Base-by-base conservation (phyloP, 1,140 invertebrate genomes). In the Zelostemma sp. region DNA sequence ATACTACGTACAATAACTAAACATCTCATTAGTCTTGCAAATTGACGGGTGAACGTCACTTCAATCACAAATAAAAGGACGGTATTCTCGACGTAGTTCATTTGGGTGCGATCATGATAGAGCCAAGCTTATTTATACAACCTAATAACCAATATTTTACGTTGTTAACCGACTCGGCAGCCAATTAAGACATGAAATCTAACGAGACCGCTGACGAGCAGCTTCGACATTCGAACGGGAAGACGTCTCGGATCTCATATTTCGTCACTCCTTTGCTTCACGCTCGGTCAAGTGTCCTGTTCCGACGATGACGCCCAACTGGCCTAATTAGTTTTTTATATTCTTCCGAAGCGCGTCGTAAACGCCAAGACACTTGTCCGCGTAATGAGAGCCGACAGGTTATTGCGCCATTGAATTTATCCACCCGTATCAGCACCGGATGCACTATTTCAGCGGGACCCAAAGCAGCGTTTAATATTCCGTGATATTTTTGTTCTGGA, bases 321-420 rank as follows among this genome's bases (percentile, higher is more conserved):
- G 68, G 68, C 68, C 72, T 74, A 68, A 74, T 74, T 74, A 74
- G 68, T 51, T 58, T 71, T 60, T 62, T 60, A 69, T 68, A 71
- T 68, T 68, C 67, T 61, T 66, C 51, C 51, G 50, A 73, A 64
- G 65, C 63, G 50, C 53, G 64, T 75, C 70, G 65, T 73, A 57
- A 68, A 70, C 60, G 59, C 56, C 54, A 54, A 64, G 59, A 61
- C 49, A 45, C 62, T 72, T 54, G 68, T 50, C 56, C 62, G 40
- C 53, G 49, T 76, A 73, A 75, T 62, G 65, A 73, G 59, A 61
- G 51, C 49, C 31, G 74, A 75, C 74, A 75, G 58, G 47, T 68
- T 72, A 65, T 71, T 54, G 60, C 64, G 64, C 57, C 61, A 54
- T 61, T 65, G 61, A 58, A 70, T 65, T 70, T 65, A 70, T 65